A percentile compares a stretch with the other conserved stretches of the same genome.
Conservation (phyloP, 2,113 vertebrate genomes). For the Urocolius indicus region DNA sequence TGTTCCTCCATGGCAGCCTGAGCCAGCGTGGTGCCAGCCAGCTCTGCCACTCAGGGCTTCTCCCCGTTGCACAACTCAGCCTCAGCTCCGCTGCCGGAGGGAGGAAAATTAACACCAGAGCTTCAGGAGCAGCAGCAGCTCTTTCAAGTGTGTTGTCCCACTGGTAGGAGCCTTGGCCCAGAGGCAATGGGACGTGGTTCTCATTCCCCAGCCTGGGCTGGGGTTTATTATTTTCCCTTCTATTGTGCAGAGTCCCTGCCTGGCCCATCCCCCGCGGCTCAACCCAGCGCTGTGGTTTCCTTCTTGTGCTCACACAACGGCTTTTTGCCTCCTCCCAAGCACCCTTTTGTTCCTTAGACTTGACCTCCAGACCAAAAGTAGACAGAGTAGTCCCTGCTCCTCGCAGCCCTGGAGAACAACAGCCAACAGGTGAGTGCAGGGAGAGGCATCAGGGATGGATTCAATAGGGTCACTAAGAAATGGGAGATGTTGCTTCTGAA, state of each 20-base stretch:
- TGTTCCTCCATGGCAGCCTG: background rate
- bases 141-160: background rate
- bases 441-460: background rate
- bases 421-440: background rate
- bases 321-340: background rate
- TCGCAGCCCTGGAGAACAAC: background rate
- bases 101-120: conserved; percentile 31
- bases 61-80: accelerated
- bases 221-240: conserved; percentile 47
- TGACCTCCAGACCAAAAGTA: background rate
- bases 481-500: background rate
- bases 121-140: conserved; percentile 12
- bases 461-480: accelerated
- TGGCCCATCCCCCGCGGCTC: background rate
- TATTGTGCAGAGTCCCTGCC: conserved; percentile 44
- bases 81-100: background rate
- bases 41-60: background rate
- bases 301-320: background rate
- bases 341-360: background rate
- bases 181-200: background rate
- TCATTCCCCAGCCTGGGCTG: conserved; percentile 48
- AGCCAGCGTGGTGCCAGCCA: background rate
- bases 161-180: conserved; percentile 33
- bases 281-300: background rate
- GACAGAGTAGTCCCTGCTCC: background rate